Evolutionary conservation across 2,888 invertebrate genomes (phyloP), one percentile per base, ranked within the genome.

Genomic region (Aleiodes leptofemur): DNA sequence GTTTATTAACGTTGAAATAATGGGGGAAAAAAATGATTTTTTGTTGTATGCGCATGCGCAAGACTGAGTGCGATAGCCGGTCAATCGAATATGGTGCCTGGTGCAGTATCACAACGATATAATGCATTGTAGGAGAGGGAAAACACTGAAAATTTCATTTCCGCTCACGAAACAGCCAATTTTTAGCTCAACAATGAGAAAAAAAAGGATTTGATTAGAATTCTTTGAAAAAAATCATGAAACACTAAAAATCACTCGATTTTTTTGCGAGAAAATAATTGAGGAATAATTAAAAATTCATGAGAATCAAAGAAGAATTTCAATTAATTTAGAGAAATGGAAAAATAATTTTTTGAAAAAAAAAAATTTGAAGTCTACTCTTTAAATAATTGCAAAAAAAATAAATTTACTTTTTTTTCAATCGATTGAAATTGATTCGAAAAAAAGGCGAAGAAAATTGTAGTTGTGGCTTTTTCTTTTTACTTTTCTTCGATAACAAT

Each of bases 51-150:
- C 72, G 74, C 78, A 77, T 75, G 81, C 81, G 78, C 73, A 68
- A 56, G 73, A 31, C 14, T 69, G 14, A 53, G 59, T 69, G 74
- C 74, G 77, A 79, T 80, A 78, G 73, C 76, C 80, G 81, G 79
- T 83, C 81, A 83, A 83, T 83, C 82, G 82, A 82, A 81, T 80
- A 78, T 77, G 79, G 80, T 81, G 81, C 83, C 72, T 74, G 56
- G 64, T 64, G 81, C 76, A 75, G 73, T 59, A 73, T 73, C 82
- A 73, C 74, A 72, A 72, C 76, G 73, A 80, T 57, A 76, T 72
- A 69, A 55, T 69, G 34, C 55, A 8, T 69, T n/a, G 34, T 16
- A 31, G 55, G 43, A 56, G 53, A 8, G 16, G 69, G 14, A 56
- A 31, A 56, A 38, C 9, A 38, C 55, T 38, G 38, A 71, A 71